These are phyloP conservation scores for Hanleya hanleyi DNA, from an alignment of 2,888 invertebrate species.

Conservation along the genomic window DNA sequence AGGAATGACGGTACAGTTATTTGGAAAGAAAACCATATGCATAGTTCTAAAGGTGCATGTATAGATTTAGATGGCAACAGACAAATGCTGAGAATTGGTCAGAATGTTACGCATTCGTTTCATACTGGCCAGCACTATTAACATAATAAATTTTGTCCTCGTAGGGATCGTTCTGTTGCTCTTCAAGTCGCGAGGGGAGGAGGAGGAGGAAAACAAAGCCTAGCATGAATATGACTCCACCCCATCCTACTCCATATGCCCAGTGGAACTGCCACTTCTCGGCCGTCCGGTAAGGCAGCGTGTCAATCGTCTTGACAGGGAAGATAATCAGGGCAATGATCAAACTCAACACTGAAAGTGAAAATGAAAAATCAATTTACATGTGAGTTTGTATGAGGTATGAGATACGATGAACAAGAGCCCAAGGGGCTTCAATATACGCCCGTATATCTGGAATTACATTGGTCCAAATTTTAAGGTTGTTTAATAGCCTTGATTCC, in stretches of 20 bases:
- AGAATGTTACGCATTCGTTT: neutral
- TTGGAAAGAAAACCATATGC: too few species aligned
- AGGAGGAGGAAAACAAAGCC: neutral
- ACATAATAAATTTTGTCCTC: neutral
- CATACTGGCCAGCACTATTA: neutral
- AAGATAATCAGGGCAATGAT: neutral
- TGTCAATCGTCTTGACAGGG: neutral
- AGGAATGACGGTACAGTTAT: neutral
- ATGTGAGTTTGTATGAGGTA: too few species aligned
- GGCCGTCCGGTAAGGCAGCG: neutral
- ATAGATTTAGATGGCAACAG: too few species aligned
- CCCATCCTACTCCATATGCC: constrained; percentile 4
- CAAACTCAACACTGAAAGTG: neutral
- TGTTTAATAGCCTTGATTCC: too few species aligned
- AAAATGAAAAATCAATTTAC: too few species aligned
- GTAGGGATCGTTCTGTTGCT: neutral
- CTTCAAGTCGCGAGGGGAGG: neutral
- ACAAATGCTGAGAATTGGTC: too few species aligned
- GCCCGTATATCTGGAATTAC: too few species aligned
- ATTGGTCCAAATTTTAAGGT: too few species aligned
- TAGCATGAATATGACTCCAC: constrained; percentile 3
- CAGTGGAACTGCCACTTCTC: neutral
- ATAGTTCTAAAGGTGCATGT: too few species aligned
- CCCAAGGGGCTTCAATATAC: too few species aligned
- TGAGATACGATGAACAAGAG: too few species aligned